phyloP scores from a whole-genome alignment of 2,888 invertebrate species.

The Brassicogethes aeneus region DNA sequence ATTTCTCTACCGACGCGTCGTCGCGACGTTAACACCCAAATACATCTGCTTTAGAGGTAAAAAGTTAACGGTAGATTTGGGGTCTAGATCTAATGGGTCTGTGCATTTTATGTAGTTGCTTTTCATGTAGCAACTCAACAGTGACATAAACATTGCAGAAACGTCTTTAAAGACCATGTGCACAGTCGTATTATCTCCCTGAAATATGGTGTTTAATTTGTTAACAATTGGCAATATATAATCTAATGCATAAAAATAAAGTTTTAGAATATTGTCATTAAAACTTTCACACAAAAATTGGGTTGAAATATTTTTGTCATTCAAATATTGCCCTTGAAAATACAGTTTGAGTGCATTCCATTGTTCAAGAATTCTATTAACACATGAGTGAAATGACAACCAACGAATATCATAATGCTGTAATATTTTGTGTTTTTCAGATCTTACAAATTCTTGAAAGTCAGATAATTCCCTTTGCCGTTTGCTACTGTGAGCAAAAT shows the following conservation, averaged over 20 bases:
- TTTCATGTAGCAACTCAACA: background rate
- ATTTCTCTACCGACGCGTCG: too few species aligned
- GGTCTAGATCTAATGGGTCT: background rate
- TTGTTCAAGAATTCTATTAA: slow-evolving; percentile 9
- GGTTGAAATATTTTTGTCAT: background rate
- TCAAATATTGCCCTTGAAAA: background rate
- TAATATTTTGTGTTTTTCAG: slow-evolving; percentile 12
- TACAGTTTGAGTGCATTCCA: slow-evolving; percentile 6
- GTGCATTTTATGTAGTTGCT: background rate
- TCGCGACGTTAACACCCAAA: background rate
- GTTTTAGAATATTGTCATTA: background rate
- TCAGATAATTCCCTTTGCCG: slow-evolving; percentile 4
- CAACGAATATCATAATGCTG: slow-evolving; percentile 12
- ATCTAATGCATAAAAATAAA: background rate
- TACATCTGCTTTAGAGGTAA: background rate
- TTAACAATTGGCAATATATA: background rate
- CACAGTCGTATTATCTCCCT: background rate
- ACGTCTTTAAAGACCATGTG: too few species aligned
- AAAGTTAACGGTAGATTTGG: background rate
- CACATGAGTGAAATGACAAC: slow-evolving; percentile 9
- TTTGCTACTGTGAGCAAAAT: slow-evolving; percentile 6
- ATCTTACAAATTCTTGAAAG: slow-evolving; percentile 10
- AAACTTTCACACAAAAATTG: background rate
- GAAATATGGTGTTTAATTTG: background rate
- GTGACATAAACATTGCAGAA: background rate